Percentiles rank a stretch among this genome's conserved stretches.
These are phyloP conservation scores for Saxidomus purpurata DNA, from an alignment of 1,140 invertebrate genomes.

Conservation along the genomic window DNA sequence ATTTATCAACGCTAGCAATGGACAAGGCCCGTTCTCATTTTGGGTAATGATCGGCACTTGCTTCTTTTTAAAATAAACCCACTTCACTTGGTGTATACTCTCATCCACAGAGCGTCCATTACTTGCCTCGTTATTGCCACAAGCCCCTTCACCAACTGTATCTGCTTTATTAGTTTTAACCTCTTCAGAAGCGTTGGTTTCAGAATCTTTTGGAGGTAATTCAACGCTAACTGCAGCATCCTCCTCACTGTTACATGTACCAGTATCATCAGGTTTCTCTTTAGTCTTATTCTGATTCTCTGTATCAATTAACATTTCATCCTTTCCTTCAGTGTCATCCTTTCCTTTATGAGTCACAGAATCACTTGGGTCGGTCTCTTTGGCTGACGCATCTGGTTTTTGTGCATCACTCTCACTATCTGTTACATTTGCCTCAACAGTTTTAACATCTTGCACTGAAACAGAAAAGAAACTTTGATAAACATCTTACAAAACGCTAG, in stretches of 20 bases:
- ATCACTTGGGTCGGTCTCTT: background rate
- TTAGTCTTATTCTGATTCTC: background rate
- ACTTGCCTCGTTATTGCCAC: background rate
- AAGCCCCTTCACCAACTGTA: background rate
- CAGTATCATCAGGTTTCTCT: background rate
- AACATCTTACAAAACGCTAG: too few species aligned
- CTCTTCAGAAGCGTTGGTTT: background rate
- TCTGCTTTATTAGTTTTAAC: background rate
- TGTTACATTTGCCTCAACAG: background rate
- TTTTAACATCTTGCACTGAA: background rate
- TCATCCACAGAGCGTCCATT: background rate
- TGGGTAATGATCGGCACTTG: constrained; percentile 88
- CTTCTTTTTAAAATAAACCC: constrained; percentile 87
- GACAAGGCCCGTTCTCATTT: constrained; percentile 90
- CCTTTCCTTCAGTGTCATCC: background rate
- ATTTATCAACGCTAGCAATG: constrained; percentile 89
- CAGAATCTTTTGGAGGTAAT: constrained; percentile 6
- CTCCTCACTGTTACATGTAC: background rate
- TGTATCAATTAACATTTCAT: background rate
- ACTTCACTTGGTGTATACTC: constrained; percentile 87
- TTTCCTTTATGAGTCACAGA: background rate
- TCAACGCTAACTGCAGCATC: background rate
- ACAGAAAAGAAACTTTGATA: background rate
- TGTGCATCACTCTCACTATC: background rate
- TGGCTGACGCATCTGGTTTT: background rate